A percentile compares a stretch with the other conserved stretches of the same genome.
phyloP scores from a whole-genome alignment of 2,113 vertebrate genomes.

The Tricholaema leucomelas region DNA sequence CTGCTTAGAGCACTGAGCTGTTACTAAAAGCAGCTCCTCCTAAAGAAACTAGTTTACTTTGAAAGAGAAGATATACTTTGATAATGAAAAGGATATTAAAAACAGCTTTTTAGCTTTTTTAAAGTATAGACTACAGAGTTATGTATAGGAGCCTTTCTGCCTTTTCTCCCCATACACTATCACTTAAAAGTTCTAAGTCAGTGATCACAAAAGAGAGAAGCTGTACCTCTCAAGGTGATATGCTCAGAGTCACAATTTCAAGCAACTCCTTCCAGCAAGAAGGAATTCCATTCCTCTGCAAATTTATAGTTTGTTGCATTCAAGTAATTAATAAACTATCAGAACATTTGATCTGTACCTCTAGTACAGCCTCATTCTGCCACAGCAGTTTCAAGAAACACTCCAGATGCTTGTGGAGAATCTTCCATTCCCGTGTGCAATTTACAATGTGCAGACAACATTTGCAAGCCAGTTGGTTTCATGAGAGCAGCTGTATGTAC shows the following conservation, averaged over 20 bases:
- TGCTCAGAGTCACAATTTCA: background rate
- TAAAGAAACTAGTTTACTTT: background rate
- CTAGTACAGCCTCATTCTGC: background rate
- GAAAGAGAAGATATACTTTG: constrained; percentile 49
- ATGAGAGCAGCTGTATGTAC: background rate
- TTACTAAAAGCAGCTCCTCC: constrained; percentile 2
- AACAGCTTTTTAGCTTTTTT: constrained; percentile 9
- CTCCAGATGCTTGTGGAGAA: background rate
- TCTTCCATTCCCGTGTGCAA: background rate
- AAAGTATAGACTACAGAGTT: background rate
- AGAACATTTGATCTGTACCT: background rate
- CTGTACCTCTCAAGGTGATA: background rate
- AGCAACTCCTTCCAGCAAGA: background rate
- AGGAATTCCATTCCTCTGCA: background rate
- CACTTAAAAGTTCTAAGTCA: background rate
- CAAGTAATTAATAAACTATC: background rate
- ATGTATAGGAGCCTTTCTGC: background rate
- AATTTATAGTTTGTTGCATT: background rate
- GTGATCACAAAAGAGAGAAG: background rate
- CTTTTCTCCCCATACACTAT: background rate
- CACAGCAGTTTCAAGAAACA: background rate
- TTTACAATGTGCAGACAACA: background rate
- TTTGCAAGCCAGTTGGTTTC: background rate
- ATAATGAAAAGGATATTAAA: constrained; percentile 36
- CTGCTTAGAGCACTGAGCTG: background rate